Conservation (phyloP, 2,113 vertebrate genomes). For the Aegithalos caudatus region DNA sequence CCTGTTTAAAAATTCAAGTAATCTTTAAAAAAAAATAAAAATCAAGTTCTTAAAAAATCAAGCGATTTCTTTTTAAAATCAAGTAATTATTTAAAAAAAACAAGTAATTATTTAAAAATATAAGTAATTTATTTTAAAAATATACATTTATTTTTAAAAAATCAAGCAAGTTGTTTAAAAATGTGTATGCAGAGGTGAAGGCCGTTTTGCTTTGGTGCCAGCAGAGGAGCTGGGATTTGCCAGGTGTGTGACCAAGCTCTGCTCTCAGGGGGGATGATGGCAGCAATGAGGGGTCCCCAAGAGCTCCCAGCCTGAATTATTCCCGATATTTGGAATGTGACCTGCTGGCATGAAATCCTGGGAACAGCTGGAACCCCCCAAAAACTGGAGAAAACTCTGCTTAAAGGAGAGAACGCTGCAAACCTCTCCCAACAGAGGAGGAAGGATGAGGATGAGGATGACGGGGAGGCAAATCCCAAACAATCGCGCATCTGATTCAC, state of each 20-base stretch:
- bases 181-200: background rate
- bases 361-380: background rate
- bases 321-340: background rate
- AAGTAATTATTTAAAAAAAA: background rate
- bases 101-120: too few relatives aligned
- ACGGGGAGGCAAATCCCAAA: background rate
- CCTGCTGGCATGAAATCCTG: background rate
- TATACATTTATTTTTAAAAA: background rate
- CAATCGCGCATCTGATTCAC: too few relatives aligned
- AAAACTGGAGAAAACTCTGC: background rate
- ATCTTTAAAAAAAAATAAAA: too few relatives aligned
- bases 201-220: background rate
- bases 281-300: rapidly evolving
- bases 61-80: background rate
- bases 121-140: too few relatives aligned
- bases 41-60: too few relatives aligned
- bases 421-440: background rate
- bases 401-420: background rate
- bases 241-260: background rate
- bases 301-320: background rate
- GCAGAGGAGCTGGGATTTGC: background rate
- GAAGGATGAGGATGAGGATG: background rate
- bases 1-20: too few relatives aligned
- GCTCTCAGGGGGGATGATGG: background rate
- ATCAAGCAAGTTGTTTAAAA: background rate